phyloP scores from a whole-genome alignment of 1,140 invertebrate genomes.

The Luehdorfia chinensis region DNA sequence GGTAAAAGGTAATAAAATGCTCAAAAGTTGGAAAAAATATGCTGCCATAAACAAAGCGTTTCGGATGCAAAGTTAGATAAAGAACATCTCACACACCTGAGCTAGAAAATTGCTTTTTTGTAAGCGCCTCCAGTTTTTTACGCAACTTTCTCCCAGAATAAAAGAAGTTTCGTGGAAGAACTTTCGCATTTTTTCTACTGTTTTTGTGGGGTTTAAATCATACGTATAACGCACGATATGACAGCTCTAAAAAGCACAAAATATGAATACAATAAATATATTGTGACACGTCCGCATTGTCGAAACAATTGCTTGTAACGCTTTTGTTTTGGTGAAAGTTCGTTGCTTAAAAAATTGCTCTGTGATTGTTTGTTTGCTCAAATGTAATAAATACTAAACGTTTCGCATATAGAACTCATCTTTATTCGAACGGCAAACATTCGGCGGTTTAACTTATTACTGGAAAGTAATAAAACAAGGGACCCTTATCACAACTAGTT shows the following conservation, averaged over 20 bases:
- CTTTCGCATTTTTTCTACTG: constrained; percentile 63
- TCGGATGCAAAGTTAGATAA: constrained; percentile 77
- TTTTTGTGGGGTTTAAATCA: constrained; percentile 52
- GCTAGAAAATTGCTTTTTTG: constrained; percentile 77
- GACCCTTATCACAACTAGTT: constrained; percentile 76
- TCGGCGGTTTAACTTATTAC: constrained; percentile 44
- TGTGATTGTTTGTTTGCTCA: constrained; percentile 21
- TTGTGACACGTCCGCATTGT: constrained; percentile 50
- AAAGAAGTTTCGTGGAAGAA: constrained; percentile 73
- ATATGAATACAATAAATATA: constrained; percentile 62
- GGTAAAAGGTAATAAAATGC: constrained; percentile 72
- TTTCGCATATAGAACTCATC: constrained; percentile 31
- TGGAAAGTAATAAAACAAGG: constrained; percentile 51
- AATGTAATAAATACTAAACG: constrained; percentile 15
- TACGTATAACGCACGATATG: constrained; percentile 49
- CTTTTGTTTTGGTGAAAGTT: constrained; percentile 45
- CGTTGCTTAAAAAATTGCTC: constrained; percentile 20
- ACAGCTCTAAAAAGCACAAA: constrained; percentile 48
- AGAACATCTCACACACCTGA: constrained; percentile 76
- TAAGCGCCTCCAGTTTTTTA: constrained; percentile 74
- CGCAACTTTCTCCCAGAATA: constrained; percentile 74
- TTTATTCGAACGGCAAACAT: constrained; percentile 28
- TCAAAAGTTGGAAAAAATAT: constrained; percentile 75
- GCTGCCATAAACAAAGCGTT: constrained; percentile 71
- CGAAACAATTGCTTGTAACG: constrained; percentile 36